A percentile compares a stretch with the other conserved stretches of the same genome.
Conservation (phyloP, 2,888 invertebrate genomes). For the Caradrina clavipalpis region DNA sequence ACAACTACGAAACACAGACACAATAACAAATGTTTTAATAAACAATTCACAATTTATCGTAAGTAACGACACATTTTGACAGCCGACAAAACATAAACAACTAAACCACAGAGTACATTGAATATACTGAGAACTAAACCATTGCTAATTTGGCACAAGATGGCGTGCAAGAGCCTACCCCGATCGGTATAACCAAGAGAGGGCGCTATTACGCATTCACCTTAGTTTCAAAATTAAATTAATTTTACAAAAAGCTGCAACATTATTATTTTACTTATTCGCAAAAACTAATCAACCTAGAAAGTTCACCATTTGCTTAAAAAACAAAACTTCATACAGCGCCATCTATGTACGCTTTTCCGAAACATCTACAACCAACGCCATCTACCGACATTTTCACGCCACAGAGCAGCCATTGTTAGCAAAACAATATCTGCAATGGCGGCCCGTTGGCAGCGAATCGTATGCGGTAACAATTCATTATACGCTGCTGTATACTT, state of each 20-base stretch:
- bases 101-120: no score
- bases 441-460: conserved; percentile 11
- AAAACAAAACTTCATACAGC: not conserved
- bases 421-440: conserved; percentile 17
- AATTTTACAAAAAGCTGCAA: no score
- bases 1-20: not conserved
- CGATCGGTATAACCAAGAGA: no score
- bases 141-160: no score
- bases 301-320: no score
- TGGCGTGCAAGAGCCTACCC: no score
- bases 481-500: conserved; percentile 49
- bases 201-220: no score
- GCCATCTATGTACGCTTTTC: conserved; percentile 23
- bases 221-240: no score
- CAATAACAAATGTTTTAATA: not conserved
- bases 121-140: no score
- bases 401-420: conserved; percentile 29
- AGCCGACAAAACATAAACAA: no score
- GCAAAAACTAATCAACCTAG: not conserved
- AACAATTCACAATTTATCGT: not conserved
- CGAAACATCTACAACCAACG: not conserved
- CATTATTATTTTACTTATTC: not conserved
- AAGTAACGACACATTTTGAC: not conserved
- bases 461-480: conserved; percentile 50
- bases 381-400: conserved; percentile 38